Conservation (phyloP, 2,113 vertebrate genomes). For the Anoplopoma fimbria region DNA sequence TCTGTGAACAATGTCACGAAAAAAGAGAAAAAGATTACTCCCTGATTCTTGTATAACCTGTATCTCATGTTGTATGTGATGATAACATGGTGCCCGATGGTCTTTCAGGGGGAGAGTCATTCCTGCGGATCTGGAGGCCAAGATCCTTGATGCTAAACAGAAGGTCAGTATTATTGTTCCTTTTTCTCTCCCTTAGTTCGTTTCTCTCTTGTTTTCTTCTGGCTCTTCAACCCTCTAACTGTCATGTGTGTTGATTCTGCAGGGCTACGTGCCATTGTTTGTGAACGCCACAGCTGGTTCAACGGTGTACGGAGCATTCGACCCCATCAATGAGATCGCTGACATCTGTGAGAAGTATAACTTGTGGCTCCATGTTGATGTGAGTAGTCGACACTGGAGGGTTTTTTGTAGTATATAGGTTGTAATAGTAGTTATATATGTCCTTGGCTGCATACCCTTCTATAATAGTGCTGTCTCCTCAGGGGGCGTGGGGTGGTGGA, state of each 20-base stretch:
- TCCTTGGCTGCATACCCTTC: background rate
- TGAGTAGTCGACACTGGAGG: slow-evolving; percentile 80
- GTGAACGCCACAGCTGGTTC: slow-evolving; percentile 97
- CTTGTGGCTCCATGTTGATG: slow-evolving; percentile 97
- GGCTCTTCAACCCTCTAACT: background rate
- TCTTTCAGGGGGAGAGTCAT: slow-evolving; percentile 96
- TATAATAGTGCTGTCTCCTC: slow-evolving; percentile 11
- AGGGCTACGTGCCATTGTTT: slow-evolving; percentile 94
- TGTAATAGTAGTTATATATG: too few species aligned
- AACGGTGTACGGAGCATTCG: slow-evolving; percentile 97
- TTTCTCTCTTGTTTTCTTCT: background rate
- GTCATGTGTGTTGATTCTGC: slow-evolving; percentile 12
- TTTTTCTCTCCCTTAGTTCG: background rate
- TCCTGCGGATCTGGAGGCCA: slow-evolving; percentile 96
- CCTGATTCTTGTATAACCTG: background rate
- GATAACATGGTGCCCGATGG: background rate
- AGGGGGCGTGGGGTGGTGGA: slow-evolving; percentile 98
- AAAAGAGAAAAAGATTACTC: background rate
- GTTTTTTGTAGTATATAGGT: background rate
- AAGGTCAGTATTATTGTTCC: slow-evolving; percentile 84
- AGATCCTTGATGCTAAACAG: slow-evolving; percentile 95
- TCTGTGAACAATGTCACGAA: background rate
- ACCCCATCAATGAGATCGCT: slow-evolving; percentile 97
- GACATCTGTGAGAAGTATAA: slow-evolving; percentile 98
- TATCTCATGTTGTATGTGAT: background rate